Evolutionary conservation across 2,113 vertebrate species (phyloP).

Genomic region (Bufo bufo): DNA sequence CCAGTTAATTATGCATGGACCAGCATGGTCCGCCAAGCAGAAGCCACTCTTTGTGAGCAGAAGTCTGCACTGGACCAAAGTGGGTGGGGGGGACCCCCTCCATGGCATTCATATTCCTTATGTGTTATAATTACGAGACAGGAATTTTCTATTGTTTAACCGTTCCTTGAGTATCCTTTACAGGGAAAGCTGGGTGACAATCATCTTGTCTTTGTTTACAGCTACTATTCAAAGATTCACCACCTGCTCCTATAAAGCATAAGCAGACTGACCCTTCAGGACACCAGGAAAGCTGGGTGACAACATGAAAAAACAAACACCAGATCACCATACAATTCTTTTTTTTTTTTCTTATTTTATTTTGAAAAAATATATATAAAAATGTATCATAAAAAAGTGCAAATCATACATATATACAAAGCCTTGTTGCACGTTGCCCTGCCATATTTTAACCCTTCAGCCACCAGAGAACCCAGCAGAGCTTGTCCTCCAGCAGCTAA

Average conservation of each 20-base stretch:
- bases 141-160: neutral
- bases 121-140: neutral
- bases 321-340: neutral
- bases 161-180: neutral
- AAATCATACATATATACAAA: slow-evolving; percentile 22
- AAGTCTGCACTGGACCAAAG: too few relatives aligned
- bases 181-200: neutral
- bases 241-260: neutral
- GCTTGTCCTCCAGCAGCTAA: neutral
- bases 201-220: neutral
- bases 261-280: neutral
- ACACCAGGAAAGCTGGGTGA: neutral
- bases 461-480: neutral
- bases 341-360: slow-evolving; percentile 1
- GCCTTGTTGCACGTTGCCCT: slow-evolving; percentile 48
- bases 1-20: too few relatives aligned
- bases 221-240: neutral
- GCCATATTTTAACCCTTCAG: slow-evolving; percentile 2
- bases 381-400: slow-evolving; percentile 44
- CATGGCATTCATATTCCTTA: neutral
- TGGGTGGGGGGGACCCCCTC: neutral
- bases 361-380: slow-evolving; percentile 32
- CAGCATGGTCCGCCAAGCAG: too few relatives aligned
- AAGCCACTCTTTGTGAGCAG: too few relatives aligned
- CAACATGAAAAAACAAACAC: neutral